Evolutionary conservation across 1,140 invertebrate genomes (phyloP).

Genomic region (Zophobas morio): DNA sequence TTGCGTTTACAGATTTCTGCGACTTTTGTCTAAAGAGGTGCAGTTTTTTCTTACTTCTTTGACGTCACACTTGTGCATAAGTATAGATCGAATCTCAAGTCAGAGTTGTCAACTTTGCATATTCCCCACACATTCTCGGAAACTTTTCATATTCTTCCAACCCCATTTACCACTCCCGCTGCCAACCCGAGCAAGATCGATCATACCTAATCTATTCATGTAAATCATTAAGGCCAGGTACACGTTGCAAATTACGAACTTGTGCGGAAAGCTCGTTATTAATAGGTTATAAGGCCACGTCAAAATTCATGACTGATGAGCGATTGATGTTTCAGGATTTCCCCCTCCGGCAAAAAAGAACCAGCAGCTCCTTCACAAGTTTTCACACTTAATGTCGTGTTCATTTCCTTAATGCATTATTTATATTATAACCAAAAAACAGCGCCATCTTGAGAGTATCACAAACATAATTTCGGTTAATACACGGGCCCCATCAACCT

Average conservation of each 20-base stretch:
- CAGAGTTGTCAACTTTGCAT: background rate
- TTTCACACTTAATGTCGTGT: slow-evolving; percentile 45
- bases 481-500: slow-evolving; percentile 24
- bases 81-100: no score
- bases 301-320: slow-evolving; percentile 44
- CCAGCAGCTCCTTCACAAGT: slow-evolving; percentile 38
- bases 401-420: slow-evolving; percentile 49
- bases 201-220: slow-evolving; percentile 19
- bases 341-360: slow-evolving; percentile 17
- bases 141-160: background rate
- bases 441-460: background rate
- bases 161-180: background rate
- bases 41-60: no score
- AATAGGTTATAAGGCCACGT: slow-evolving; percentile 36
- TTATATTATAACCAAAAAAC: slow-evolving; percentile 39
- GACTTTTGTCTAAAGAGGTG: no score
- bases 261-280: slow-evolving; percentile 35
- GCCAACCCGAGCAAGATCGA: background rate
- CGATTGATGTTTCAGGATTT: slow-evolving; percentile 47
- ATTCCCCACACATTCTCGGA: background rate
- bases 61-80: no score
- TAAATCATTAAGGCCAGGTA: slow-evolving; percentile 24
- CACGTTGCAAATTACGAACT: slow-evolving; percentile 31
- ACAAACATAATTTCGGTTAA: slow-evolving; percentile 35
- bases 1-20: no score